phyloP scores from a whole-genome alignment of 2,113 vertebrate species.

The Ailuropoda melanoleuca region DNA sequence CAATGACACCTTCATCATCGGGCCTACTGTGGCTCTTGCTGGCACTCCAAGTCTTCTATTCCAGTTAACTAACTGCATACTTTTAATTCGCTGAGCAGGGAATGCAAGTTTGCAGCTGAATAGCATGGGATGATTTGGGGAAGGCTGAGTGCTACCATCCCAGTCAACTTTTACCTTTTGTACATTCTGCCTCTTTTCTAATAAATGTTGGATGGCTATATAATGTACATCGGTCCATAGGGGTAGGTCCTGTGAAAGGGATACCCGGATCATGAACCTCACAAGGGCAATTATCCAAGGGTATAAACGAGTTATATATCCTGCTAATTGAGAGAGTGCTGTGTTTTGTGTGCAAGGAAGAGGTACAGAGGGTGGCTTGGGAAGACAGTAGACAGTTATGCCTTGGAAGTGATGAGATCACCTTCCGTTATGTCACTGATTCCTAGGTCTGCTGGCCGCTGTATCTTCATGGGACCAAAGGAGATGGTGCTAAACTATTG shows the following conservation, averaged over 20 bases:
- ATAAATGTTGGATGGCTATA: not conserved
- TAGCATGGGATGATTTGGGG: not conserved
- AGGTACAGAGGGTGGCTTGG: not conserved
- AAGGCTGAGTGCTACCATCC: not conserved
- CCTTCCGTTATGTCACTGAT: not conserved
- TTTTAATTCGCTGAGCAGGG: not conserved
- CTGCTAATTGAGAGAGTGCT: not conserved
- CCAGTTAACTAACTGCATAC: not conserved
- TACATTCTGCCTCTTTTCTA: not conserved
- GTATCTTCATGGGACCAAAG: not conserved
- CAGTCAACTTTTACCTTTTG: not conserved
- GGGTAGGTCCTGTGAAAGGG: not conserved
- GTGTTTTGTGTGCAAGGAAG: not conserved
- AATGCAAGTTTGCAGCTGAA: not conserved
- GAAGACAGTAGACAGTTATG: not conserved
- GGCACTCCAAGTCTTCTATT: not conserved
- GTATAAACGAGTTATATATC: not conserved
- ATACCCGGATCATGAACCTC: not conserved
- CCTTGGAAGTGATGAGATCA: not conserved
- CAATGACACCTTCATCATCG: not conserved
- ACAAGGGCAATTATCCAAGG: not conserved
- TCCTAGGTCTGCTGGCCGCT: not conserved
- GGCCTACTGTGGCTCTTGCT: not conserved
- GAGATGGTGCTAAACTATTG: not conserved
- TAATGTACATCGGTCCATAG: not conserved